Evolutionary conservation across 2,888 invertebrate genomes (phyloP).

Genomic region (Eupithecia dodoneata): DNA sequence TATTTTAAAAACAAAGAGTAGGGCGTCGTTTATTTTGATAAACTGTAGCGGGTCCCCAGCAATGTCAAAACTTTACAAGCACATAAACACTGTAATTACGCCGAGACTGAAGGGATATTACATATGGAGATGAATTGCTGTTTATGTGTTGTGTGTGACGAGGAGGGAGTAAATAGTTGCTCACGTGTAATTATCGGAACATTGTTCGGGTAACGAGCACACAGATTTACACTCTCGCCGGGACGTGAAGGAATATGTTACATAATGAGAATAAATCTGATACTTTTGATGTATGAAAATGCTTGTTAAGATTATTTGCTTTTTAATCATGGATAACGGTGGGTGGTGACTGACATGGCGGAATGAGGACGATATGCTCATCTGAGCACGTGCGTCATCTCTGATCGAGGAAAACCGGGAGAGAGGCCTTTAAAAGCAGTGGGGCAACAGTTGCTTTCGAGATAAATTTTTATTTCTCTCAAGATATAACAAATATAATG

Average conservation of each 20-base stretch:
- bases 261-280: slow-evolving; percentile 2
- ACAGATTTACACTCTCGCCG: slow-evolving; percentile 51
- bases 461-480: no score
- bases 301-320: background rate
- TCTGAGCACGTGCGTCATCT: background rate
- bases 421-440: background rate
- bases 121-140: slow-evolving; percentile 22
- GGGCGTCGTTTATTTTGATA: background rate
- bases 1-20: background rate
- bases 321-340: background rate
- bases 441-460: no score
- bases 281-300: slow-evolving; percentile 2
- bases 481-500: no score
- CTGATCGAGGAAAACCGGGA: background rate
- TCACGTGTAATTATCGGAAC: slow-evolving; percentile 61
- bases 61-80: slow-evolving; percentile 5
- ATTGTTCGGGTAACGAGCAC: slow-evolving; percentile 64
- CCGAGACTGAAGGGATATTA: slow-evolving; percentile 10
- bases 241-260: slow-evolving; percentile 6
- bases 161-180: slow-evolving; percentile 55
- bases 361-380: background rate
- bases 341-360: background rate
- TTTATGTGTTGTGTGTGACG: slow-evolving; percentile 28
- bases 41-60: background rate
- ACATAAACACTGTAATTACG: slow-evolving; percentile 11